Percentiles rank a stretch among this genome's conserved stretches.
Evolutionary conservation across 2,797 vertebrate genomes (phyloP).

Genomic region (Poecilia picta): DNA sequence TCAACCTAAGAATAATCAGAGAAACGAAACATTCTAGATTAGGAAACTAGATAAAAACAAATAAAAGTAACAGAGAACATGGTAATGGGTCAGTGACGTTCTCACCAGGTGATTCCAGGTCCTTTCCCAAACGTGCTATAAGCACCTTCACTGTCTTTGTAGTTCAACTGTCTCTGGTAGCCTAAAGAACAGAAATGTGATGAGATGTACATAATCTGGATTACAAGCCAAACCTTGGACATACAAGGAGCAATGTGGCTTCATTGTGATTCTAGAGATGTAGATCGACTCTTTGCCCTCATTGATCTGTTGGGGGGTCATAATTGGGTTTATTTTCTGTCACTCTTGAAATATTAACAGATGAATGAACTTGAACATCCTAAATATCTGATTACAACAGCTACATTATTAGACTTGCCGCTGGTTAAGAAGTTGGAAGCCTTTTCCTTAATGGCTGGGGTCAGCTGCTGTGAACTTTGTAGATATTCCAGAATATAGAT

Average conservation of each 20-base stretch:
- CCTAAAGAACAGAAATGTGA: slow-evolving; percentile 62
- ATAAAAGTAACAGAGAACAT: not conserved
- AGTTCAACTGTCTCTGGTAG: slow-evolving; percentile 86
- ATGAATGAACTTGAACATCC: not conserved
- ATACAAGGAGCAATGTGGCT: too few relatives aligned
- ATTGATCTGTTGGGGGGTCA: too few relatives aligned
- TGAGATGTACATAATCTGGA: not conserved
- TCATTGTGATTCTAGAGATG: too few relatives aligned
- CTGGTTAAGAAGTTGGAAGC: slow-evolving; percentile 73
- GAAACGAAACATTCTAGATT: not conserved
- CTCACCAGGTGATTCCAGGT: slow-evolving; percentile 72
- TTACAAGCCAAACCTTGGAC: slow-evolving; percentile 59
- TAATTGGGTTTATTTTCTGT: too few relatives aligned
- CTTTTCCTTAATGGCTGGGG: slow-evolving; percentile 64
- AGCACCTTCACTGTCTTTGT: slow-evolving; percentile 73
- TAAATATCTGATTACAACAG: not conserved
- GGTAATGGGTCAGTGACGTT: not conserved
- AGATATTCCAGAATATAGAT: slow-evolving; percentile 86
- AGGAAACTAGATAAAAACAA: not conserved
- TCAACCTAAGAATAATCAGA: slow-evolving; percentile 81
- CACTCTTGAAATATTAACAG: not conserved
- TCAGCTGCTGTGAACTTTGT: slow-evolving; percentile 81
- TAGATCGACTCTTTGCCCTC: too few relatives aligned
- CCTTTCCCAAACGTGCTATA: slow-evolving; percentile 83
- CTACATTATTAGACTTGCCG: slow-evolving; percentile 68